Evolutionary conservation across 2,888 invertebrate genomes (phyloP), one percentile per base, ranked within the genome.

Genomic region (Actias luna): DNA sequence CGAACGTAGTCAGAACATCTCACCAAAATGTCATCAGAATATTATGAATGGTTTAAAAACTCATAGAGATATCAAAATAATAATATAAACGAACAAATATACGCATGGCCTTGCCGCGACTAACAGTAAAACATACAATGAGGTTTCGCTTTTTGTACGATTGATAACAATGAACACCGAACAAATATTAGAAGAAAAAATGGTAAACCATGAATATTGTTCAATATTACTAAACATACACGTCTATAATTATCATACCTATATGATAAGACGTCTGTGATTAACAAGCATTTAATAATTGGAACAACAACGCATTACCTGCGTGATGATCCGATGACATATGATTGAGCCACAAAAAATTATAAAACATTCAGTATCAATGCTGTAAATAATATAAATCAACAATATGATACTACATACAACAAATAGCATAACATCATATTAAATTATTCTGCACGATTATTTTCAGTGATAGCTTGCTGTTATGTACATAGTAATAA

Each of bases 141-240:
- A 29, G n/a, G 12, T 27, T 14, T 52, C 55, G 55, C 55, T 29
- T 55, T 55, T 55, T 55, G 55, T 55, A 55, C n/a, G 29, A n/a
- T 29, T 55, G 29, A 55, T 29, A 55, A 55, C 29, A 55, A 29
- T 22, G 29, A 55, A 55, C 29, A 29, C 55, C 29, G 29, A n/a
- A 1, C 29, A 55, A 29, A 55, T 55, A n/a, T 16, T 55, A 7
- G 22, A 16, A 29, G n/a, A 5, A 52, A 52, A 55, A 55, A 55
- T 16, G 29, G 3, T 29, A 29, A 16, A 27, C 27, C 16, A 55
- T 7, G 29, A n/a, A 55, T 55, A 55, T 55, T 29, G n/a, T 55
- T 27, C 29, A 55, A 16, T 2, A 55, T n/a, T 55, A 8, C 10
- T 25, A 50, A 50, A 22, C 25, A 50, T 50, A 25, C 22, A 50